phyloP scores from a whole-genome alignment of 2,797 vertebrate genomes.

The Peromyscus eremicus region DNA sequence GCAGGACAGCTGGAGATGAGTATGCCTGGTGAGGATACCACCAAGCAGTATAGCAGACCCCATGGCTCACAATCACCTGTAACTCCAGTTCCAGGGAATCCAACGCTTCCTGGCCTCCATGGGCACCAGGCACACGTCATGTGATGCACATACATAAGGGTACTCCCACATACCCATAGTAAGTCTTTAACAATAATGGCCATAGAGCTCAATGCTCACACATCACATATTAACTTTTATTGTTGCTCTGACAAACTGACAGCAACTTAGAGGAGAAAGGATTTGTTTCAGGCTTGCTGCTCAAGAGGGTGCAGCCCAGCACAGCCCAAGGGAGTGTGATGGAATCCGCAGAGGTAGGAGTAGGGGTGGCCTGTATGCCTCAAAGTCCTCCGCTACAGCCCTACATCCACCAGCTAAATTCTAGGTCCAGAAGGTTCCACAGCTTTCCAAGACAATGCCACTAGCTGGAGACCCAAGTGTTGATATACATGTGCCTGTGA shows the following conservation, averaged over 20 bases:
- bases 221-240: neutral
- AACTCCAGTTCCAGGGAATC: neutral
- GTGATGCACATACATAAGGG: neutral
- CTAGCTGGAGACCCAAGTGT: neutral
- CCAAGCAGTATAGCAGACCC: accelerated
- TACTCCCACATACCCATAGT: neutral
- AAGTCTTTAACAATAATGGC: neutral
- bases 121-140: neutral
- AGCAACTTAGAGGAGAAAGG: neutral
- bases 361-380: too few species aligned
- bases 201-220: neutral
- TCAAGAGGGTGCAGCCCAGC: neutral
- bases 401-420: neutral
- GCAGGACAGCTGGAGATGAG: neutral
- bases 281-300: neutral
- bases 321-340: neutral
- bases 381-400: neutral
- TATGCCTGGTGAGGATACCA: accelerated
- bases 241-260: neutral
- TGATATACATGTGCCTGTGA: neutral
- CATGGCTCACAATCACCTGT: neutral
- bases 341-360: neutral
- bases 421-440: neutral
- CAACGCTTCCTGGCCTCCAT: neutral
- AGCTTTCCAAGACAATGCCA: neutral